Conservation (phyloP, 2,113 vertebrate genomes). For the Suncus etruscus region DNA sequence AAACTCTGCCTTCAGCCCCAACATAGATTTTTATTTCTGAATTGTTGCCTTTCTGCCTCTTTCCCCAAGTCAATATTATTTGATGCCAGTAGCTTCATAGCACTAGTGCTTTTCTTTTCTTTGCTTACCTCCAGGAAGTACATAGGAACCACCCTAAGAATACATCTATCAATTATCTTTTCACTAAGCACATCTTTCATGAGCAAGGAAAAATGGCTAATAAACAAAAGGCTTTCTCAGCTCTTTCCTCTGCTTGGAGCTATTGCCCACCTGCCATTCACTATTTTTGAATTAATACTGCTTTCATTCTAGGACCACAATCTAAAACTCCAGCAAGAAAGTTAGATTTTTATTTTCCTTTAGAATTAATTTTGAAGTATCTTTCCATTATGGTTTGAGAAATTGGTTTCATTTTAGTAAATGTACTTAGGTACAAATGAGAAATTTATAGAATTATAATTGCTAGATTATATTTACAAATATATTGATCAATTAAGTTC, state of each 20-base stretch:
- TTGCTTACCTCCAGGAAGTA: background rate
- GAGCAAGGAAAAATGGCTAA: background rate
- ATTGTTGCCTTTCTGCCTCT: background rate
- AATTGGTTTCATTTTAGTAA: background rate
- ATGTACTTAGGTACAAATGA: constrained; percentile 9
- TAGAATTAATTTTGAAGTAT: constrained; percentile 67
- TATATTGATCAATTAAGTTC: constrained; percentile 33
- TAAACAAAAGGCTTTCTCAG: background rate
- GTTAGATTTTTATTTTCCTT: constrained; percentile 26
- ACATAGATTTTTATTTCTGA: constrained; percentile 21
- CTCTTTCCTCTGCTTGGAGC: background rate
- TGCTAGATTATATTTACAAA: background rate
- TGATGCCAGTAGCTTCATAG: background rate
- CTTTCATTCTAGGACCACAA: constrained; percentile 6
- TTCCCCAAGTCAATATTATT: constrained; percentile 9
- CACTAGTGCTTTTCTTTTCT: background rate
- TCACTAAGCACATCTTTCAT: background rate
- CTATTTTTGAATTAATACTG: background rate
- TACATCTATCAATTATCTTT: background rate
- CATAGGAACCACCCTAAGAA: background rate
- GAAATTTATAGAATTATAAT: constrained; percentile 13
- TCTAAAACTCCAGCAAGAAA: constrained; percentile 46
- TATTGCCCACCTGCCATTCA: background rate
- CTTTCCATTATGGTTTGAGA: background rate
- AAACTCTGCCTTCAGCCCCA: no score